Evolutionary conservation across 2,797 vertebrate species (phyloP), one percentile per base, ranked within the genome.

Genomic region (Esox lucius): DNA sequence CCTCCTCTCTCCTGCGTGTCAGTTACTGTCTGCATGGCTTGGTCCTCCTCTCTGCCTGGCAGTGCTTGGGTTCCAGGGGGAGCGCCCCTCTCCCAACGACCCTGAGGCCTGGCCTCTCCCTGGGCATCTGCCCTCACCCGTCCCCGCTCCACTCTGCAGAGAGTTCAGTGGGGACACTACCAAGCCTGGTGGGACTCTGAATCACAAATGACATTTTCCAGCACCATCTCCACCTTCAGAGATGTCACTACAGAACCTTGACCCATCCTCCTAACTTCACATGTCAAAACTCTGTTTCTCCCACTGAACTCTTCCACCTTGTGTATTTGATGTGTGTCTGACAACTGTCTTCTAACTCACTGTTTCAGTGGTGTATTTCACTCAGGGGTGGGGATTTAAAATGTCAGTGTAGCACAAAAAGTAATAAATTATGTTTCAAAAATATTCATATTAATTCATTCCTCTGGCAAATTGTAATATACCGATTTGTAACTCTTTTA

Each of bases 21-120:
- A 69, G 69, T 59, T 33, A 51, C 70, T 74, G 62, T 77, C 48
- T 79, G 73, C 77, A 82, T 80, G 80, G 73, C 80, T 80, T 79
- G 31, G 72, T 71, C 76, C 74, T 17, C 4, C 64, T 31, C 26
- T 68, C 19, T 46, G 39, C 64, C 28, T 33, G 64, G 9, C 1
- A 6, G 72, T 49, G 35, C 66, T 70, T 65, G 53, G 68, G 24
- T 22, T 51, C 73, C 53, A 66, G 56, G 51, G 72, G 71, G 67
- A 13, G 28, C 5, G 6, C 68, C 70, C 28, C 19, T 65, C 51
- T 56, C 19, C 17, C 22, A 31, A 16, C 1, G 16, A 15, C 1
- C 17, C 22, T 22, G 24, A 17, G 4, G 74, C 46, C 39, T 49
- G 39, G 17, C 49, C 53, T 69, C 31, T 72, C 56, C 74, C 51